phyloP scores from a whole-genome alignment of 2,888 invertebrate genomes.

The Sinopyrophorus schimmeli region DNA sequence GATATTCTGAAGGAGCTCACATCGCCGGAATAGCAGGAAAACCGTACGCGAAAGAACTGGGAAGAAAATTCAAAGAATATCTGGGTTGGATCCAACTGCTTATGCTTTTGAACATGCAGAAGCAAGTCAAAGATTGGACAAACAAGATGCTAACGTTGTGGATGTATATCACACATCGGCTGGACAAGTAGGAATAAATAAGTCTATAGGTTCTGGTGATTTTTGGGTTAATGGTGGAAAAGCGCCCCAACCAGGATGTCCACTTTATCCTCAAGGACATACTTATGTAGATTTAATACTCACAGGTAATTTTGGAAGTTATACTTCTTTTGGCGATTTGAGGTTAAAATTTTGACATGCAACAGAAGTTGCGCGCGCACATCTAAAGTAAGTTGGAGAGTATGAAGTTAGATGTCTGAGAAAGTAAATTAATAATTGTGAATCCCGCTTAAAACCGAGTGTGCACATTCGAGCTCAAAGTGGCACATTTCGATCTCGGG shows the following conservation, averaged over 20 bases:
- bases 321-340: too few species aligned
- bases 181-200: conserved; percentile 4
- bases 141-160: conserved; percentile 5
- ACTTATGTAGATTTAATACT: too few species aligned
- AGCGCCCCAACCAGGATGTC: conserved; percentile 4
- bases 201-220: conserved; percentile 4
- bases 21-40: conserved; percentile 42
- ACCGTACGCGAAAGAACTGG: conserved; percentile 32
- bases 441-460: too few species aligned
- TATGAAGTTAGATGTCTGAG: too few species aligned
- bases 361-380: too few species aligned
- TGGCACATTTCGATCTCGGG: too few species aligned
- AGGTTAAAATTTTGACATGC: too few species aligned
- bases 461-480: too few species aligned
- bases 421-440: too few species aligned
- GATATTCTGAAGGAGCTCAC: conserved; percentile 4
- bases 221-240: conserved; percentile 10
- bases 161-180: conserved; percentile 10
- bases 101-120: conserved; percentile 53
- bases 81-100: conserved; percentile 60
- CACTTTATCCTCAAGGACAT: background rate
- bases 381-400: too few species aligned
- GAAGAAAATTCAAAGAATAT: conserved; percentile 51
- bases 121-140: background rate
- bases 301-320: too few species aligned